Base-by-base conservation (phyloP, 2,797 vertebrate species). In the Phrynocephalus vlangalii region DNA sequence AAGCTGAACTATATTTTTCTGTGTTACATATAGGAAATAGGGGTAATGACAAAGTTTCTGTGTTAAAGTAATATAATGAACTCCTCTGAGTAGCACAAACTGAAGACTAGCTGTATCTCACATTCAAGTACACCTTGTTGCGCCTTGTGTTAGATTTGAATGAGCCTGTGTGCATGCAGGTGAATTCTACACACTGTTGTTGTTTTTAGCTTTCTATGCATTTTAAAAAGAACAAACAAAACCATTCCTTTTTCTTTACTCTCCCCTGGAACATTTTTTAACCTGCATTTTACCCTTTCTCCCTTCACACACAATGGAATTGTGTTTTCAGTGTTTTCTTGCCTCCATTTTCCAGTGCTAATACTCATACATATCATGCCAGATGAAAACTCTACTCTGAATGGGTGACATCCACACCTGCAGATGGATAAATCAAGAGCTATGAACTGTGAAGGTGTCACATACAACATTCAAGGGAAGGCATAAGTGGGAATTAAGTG, bases 401-500 rank as follows among this genome's bases (percentile, higher is more conserved):
- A 87, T 3, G 18, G 68, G 11, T 44, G 80, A 67, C 24, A 38
- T 60, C 44, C 1, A 75, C 30, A 0, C 5, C 48, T 86, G 52
- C 30, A 77, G 71, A 33, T 24, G 44, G 8, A 7, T 28, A 3
- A 0, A 67, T 6, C 0, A 50, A 68, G 26, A 81, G 26, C 77
- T 71, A 44, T 22, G 7, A 52, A 60, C 44, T 13, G 38, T 60
- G 26, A 71, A 85, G 13, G 38, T 87, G 33, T 84, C 60, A 76
- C 48, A 44, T 11, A 76, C 84, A 67, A 48, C 72, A 63, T 82
- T 78, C 33, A 38, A 38, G 63, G 20, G 50, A 71, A 84, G 24
- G 60, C 66, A 44, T 81, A 90, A 60, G 63, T 82, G 79, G 77
- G 63, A 88, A 88, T 85, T 68, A 81, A 76, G 30, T 68, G 44